These are phyloP conservation scores for Caenorhabditis imperialis DNA, from an alignment of 2,888 invertebrate genomes.

Conservation along the genomic window DNA sequence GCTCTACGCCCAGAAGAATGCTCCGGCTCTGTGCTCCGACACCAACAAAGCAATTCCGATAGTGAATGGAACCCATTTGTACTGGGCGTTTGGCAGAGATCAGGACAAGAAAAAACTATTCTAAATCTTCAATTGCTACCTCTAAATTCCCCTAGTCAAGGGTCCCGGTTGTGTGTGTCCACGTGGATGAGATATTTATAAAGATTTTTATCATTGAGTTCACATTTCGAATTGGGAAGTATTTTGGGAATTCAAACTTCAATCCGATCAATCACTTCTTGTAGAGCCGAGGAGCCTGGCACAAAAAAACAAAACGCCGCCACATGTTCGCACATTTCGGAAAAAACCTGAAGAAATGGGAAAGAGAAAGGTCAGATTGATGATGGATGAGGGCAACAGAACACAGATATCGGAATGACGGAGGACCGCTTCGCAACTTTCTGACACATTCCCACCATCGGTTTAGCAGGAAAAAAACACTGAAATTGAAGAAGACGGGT, in stretches of 20 bases:
- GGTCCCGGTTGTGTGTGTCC: constrained; percentile 7
- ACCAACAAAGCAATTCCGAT: constrained; percentile 38
- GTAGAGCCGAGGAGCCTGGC: constrained; percentile 26
- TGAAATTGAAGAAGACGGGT: no score
- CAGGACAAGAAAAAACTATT: constrained; percentile 12
- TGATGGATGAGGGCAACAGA: constrained; percentile 46
- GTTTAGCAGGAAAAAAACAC: no score
- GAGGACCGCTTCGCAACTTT: neutral
- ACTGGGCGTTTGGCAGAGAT: constrained; percentile 50
- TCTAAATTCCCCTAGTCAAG: constrained; percentile 35
- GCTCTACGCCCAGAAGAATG: constrained; percentile 54
- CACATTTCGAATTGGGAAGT: neutral
- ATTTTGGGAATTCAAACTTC: constrained; percentile 27
- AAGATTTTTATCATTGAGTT: neutral
- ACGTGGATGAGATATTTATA: constrained; percentile 11
- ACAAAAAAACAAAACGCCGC: constrained; percentile 32
- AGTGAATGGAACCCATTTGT: constrained; percentile 47
- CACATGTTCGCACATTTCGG: constrained; percentile 52
- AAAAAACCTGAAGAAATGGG: constrained; percentile 2
- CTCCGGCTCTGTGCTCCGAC: constrained; percentile 45
- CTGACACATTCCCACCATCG: constrained; percentile 34
- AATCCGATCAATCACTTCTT: constrained; percentile 37
- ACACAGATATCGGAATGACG: constrained; percentile 18
- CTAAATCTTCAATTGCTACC: neutral
- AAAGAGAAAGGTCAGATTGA: constrained; percentile 34